Evolutionary conservation across 2,888 invertebrate species (phyloP), one percentile per base, ranked within the genome.

Genomic region (Aromia moschata): DNA sequence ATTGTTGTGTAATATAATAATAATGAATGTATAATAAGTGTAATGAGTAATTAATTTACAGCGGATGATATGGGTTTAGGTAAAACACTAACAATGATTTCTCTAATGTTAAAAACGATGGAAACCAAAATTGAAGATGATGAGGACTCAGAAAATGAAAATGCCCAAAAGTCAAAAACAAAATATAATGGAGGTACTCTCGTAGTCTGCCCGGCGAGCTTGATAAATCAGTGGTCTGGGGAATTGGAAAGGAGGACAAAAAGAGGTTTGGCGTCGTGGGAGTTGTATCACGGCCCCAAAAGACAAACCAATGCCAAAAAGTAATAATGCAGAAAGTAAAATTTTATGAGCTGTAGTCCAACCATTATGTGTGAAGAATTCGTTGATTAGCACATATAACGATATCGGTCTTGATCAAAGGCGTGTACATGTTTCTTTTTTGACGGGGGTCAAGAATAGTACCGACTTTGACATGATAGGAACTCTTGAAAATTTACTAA

Each of bases 201-300:
- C n/a, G 90, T 98, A 0, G 87, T 98, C 1, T 95, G 96, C 73
- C 97, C 97, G 0, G 95, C 97, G 1, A 94, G 94, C 38, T 85
- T 98, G 43, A 82, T 98, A 55, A 87, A 89, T 68, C 98, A 98
- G 78, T 98, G 98, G 98, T 87, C 90, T 58, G 83, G 80, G 10
- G 96, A 97, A 80, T 87, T 96, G 5, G 76, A 81, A 7, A 84
- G 83, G 20, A 89, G 91, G 72, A 84, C 89, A 45, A 77, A 80
- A 36, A 74, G 86, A 4, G 86, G 89, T 60, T 74, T 85, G 0
- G 80, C 96, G 0, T 82, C 84, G 1, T 87, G 90, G 2, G 81
- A 85, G 51, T 76, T 92, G 30, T 93, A 93, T 82, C 97, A 98
- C 81, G 97, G 98, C 0, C 82, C 86, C 0, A 87, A 88, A 68